Conservation (phyloP, 2,113 vertebrate genomes). For the Cebus imitator region DNA sequence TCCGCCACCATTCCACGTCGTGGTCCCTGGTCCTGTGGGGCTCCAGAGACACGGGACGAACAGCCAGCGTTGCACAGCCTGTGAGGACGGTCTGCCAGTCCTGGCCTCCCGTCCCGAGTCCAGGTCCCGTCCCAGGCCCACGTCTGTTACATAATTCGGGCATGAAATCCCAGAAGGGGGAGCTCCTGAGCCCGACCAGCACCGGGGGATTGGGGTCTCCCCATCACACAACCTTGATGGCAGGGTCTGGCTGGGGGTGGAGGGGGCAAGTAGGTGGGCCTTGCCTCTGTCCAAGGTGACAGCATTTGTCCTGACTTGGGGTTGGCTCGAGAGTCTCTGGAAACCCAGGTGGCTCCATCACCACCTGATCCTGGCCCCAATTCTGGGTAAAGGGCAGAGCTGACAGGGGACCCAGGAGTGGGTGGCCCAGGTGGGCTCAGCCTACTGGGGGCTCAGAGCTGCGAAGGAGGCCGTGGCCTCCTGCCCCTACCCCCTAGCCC, state of each 20-base stretch:
- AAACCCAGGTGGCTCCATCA: background rate
- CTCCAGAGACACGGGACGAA: background rate
- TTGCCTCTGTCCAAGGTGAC: conserved; percentile 1
- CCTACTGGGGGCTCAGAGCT: background rate
- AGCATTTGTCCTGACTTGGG: background rate
- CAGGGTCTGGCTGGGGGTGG: background rate
- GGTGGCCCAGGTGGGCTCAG: background rate
- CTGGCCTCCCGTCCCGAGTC: background rate
- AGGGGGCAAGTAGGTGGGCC: rapidly evolving
- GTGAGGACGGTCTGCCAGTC: too few species aligned
- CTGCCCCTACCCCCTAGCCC: background rate
- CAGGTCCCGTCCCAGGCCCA: background rate
- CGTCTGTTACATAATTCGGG: rapidly evolving
- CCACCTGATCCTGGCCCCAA: background rate
- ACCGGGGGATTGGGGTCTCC: background rate
- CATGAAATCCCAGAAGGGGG: background rate
- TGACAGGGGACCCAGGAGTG: too few species aligned
- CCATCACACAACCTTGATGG: background rate
- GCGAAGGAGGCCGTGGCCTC: too few species aligned
- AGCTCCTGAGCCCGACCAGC: rapidly evolving
- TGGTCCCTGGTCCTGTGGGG: background rate
- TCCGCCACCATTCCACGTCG: background rate
- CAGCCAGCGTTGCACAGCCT: background rate
- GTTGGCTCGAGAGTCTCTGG: background rate
- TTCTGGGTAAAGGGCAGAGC: background rate